These are phyloP conservation scores for Oscheius sp. DNA, from an alignment of 2,888 invertebrate genomes.

Conservation along the genomic window DNA sequence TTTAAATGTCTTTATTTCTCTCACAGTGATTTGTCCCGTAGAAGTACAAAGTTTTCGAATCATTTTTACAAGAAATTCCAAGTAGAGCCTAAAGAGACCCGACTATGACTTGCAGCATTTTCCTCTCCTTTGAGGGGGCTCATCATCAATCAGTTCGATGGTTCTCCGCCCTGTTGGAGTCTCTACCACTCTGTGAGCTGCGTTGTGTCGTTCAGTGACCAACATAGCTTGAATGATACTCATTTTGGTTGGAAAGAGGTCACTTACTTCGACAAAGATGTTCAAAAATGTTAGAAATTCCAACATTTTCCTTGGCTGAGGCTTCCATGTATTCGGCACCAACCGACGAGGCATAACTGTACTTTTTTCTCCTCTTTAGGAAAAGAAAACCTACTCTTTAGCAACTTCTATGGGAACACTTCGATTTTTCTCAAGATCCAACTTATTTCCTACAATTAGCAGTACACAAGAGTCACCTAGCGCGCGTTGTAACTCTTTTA, in stretches of 20 bases:
- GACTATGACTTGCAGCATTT: constrained; percentile 7
- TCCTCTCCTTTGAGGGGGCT: constrained; percentile 7
- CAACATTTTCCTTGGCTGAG: constrained; percentile 72
- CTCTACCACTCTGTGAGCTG: neutral
- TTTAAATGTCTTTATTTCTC: neutral
- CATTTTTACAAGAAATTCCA: no score
- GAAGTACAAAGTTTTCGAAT: no score
- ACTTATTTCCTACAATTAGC: constrained; percentile 89
- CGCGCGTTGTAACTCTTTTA: constrained; percentile 94
- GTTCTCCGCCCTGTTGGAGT: constrained; percentile 12
- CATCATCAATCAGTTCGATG: constrained; percentile 29
- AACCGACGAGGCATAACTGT: constrained; percentile 73
- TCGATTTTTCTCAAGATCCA: constrained; percentile 89
- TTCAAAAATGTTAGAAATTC: constrained; percentile 44
- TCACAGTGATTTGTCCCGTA: neutral
- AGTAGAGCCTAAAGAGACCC: neutral
- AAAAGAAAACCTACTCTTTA: constrained; percentile 78
- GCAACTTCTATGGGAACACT: constrained; percentile 86
- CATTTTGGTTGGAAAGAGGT: neutral
- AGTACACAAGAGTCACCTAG: constrained; percentile 78
- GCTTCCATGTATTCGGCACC: constrained; percentile 73
- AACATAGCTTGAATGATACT: constrained; percentile 4
- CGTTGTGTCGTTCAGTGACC: neutral
- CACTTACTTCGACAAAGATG: constrained; percentile 27
- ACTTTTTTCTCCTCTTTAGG: neutral